A percentile compares a stretch with the other conserved stretches of the same genome.
These are phyloP conservation scores for Eublepharis macularius DNA, from an alignment of 2,113 vertebrate species.

Conservation along the genomic window DNA sequence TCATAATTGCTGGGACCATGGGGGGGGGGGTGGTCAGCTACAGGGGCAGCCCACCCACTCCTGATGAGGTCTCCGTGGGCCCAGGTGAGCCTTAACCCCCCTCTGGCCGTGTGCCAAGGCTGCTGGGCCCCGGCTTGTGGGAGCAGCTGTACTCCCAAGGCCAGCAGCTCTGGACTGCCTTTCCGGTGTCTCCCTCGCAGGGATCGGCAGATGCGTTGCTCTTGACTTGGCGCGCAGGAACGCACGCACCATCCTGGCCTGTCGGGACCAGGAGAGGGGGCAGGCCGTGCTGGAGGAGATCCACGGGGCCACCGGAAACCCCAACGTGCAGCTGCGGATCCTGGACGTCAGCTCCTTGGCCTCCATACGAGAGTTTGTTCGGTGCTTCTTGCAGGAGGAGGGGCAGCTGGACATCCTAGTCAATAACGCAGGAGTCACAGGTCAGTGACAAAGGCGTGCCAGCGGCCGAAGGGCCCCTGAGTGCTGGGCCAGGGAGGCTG, in stretches of 20 bases:
- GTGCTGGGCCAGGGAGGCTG: too few relatives aligned
- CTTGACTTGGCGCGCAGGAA: constrained; percentile 82
- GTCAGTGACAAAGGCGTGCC: constrained; percentile 31
- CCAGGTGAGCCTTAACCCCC: too few relatives aligned
- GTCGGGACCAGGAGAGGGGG: constrained; percentile 74
- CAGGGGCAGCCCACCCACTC: too few relatives aligned
- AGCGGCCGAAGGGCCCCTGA: fast-evolving
- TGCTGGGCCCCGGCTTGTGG: too few relatives aligned
- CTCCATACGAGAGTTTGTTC: constrained; percentile 79
- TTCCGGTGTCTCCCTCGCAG: constrained; percentile 47
- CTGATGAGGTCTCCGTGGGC: too few relatives aligned
- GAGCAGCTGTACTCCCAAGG: too few relatives aligned
- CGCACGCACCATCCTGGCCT: constrained; percentile 85
- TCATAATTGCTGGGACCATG: too few relatives aligned
- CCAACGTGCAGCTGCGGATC: constrained; percentile 72
- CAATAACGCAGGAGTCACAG: constrained; percentile 82
- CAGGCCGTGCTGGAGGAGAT: constrained; percentile 74
- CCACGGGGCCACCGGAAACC: constrained; percentile 71
- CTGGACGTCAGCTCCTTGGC: constrained; percentile 81
- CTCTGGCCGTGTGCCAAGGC: too few relatives aligned
- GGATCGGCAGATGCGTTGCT: constrained; percentile 84
- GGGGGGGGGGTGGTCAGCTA: too few relatives aligned
- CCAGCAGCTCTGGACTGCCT: not conserved
- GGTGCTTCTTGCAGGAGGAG: constrained; percentile 73
- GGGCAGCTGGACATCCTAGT: constrained; percentile 83